Base-by-base conservation (phyloP, 2,888 invertebrate genomes). In the Drosophila monieri region DNA sequence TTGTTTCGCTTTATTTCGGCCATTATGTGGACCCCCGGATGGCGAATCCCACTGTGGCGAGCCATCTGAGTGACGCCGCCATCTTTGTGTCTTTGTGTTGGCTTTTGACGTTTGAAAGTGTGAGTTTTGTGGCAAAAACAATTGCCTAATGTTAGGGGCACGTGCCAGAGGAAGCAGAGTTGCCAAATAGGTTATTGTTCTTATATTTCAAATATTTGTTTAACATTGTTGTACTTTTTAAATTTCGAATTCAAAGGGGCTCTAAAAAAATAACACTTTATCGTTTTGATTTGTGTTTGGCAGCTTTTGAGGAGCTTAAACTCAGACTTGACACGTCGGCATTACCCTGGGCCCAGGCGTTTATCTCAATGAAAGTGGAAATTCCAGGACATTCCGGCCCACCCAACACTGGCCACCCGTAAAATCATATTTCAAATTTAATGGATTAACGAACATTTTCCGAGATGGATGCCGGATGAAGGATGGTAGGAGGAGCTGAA, bases 371-470 rank as follows among this genome's bases (percentile, higher is more conserved):
- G 67, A 23, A 49, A 65, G 52, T 37, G 37, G 67, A 32, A 37
- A 43, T 46, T 46, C 10, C 52, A 39, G 49, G 44, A 43, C 18
- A 3, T 21, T 9, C 41, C 15, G 48, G 60, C 48, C 32, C 14
- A 15, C 18, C 48, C 23, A 37, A 37, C 47, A 18, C 25, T 25
- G 43, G 46, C 37, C 60, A 68, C 48, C 60, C 69, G 35, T 64
- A 49, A 66, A 64, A 83, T 60, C 75, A 84, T 80, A 78, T 77
- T 71, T 80, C 77, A 80, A 73, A 73, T 73, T 75, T 77, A 80
- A 80, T 80, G 80, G 81, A 85, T 77, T 80, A 74, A 69, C 74
- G 57, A 39, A 48, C 46, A 14, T 10, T 58, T 53, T 25, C n/a
- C 18, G 27, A 27, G 44, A 52, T 10, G 46, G 47, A 44, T 12